Base-by-base conservation (phyloP, 2,113 vertebrate genomes). In the Alosa alosa region DNA sequence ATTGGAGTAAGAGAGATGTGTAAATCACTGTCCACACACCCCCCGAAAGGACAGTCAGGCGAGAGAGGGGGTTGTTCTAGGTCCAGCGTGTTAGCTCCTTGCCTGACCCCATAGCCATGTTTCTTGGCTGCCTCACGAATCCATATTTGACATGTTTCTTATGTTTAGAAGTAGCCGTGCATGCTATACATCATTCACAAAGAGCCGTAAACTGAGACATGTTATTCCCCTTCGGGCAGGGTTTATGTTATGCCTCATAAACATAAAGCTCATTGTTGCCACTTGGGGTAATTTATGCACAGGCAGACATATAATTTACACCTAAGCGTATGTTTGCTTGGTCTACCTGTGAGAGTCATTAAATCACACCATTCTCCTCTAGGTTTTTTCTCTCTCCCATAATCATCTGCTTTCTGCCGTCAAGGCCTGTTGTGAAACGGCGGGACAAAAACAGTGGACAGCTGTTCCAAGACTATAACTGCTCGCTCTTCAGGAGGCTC, bases 1-100 rank as follows among this genome's bases (percentile, higher is more conserved):
- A 78, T 87, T 92, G 92, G 90, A 87, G 89, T 92, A 89, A 90
- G 88, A 88, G 55, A 86, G 83, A 72, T 44, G 82, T 83, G 50
- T 88, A 89, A 86, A 87, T 87, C 89, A 86, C 83, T n/a, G 17
- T 86, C 85, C 57, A 20, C 36, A 45, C 5, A 36, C 50, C 45
- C 81, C 31, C 0, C 4, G 31, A 64, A 20, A 39, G 68, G 68
- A 39, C 9, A 2, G 36, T 20, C 25, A 2, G 15, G 72, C 10
- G 10, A n/a, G 82, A 85, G 68, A 81, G 44, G 81, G 83, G 87
- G 55, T 88, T 82, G 91, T 86, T 44, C 22, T 81, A 39, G 88
- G 83, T 86, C 75, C 88, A 82, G 36, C 13, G 72, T 36, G 4
- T 78, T 41, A 36, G 64, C 31, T 72, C 25, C 64, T 36, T 10